Evolutionary conservation across 2,888 invertebrate species (phyloP), one percentile per base, ranked within the genome.

Genomic region (Campopleginae sp.): DNA sequence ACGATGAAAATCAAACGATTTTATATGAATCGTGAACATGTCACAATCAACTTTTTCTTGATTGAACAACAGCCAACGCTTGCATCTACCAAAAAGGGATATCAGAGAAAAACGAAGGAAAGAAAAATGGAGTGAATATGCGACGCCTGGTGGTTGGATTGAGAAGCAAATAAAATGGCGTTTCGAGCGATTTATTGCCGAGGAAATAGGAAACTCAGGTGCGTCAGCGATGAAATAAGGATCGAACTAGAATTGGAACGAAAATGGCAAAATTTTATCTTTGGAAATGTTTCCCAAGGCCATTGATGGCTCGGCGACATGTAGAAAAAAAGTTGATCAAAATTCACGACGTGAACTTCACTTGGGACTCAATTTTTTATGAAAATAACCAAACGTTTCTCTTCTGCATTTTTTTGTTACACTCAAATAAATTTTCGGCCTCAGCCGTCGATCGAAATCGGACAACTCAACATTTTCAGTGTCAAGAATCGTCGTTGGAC

Each of bases 1-100:
- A 7, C 17, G 51, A 71, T 76, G 68, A 79, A 79, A 82, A 81
- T 72, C 81, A 63, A 82, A 82, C 58, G 66, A 48, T 33, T 12
- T 74, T 74, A 38, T 51, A 42, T 33, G 78, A 79, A 70, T 71
- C 78, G 78, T 31, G 78, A 81, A 71, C 33, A n/a, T 63, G 65
- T 38, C 48, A 33, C 33, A 33, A 71, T n/a, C 7, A n/a, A 71
- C 23, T 51, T 71, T 51, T 51, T 8, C 51, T 42, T 54, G 51
- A 42, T 58, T 46, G 42, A 7, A 27, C 17, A n/a, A 27, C 27
- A n/a, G 46, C n/a, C 46, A 46, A 27, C 33, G 48, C 23, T 5
- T 7, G 6, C 1, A 23, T 38, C 44, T 14, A 6, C 6, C 14
- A n/a, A 51, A 8, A 51, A 8, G 38, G 7, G 61, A 51, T 63